phyloP scores from a whole-genome alignment of 2,888 invertebrate species.

The Tetragonula carbonaria region DNA sequence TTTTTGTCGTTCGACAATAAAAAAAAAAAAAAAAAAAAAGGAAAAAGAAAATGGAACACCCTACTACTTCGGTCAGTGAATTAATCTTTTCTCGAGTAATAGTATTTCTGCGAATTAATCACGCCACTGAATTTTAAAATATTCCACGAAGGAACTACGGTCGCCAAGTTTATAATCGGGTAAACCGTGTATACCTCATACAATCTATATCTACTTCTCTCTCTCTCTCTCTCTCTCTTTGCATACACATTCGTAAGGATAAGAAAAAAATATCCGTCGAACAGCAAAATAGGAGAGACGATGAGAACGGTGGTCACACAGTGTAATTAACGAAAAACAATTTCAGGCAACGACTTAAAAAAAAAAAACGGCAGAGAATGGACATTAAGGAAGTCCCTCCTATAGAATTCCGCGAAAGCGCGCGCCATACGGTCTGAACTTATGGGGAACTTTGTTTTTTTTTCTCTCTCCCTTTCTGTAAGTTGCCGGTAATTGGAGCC shows the following conservation, averaged over 20 bases:
- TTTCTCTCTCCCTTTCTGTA: background rate
- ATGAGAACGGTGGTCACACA: background rate
- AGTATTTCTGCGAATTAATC: background rate
- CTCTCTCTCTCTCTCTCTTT: background rate
- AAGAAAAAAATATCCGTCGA: too few relatives aligned
- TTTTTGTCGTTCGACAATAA: background rate
- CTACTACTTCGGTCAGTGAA: background rate
- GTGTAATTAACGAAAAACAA: constrained; percentile 19
- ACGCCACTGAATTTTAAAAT: background rate
- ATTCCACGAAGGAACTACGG: background rate
- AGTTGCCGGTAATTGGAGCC: constrained; percentile 66
- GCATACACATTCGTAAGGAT: too few relatives aligned
- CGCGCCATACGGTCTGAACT: constrained; percentile 51
- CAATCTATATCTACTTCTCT: background rate
- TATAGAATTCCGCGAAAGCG: constrained; percentile 38
- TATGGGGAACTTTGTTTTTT: constrained; percentile 35
- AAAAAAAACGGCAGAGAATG: background rate
- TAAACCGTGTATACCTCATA: background rate
- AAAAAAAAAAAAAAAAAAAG: too few relatives aligned
- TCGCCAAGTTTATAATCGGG: background rate
- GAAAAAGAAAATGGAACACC: background rate
- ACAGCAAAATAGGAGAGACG: background rate
- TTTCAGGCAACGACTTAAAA: constrained; percentile 14
- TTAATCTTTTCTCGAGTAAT: background rate
- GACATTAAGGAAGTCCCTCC: constrained; percentile 33